Percentiles rank a stretch among this genome's conserved stretches.
Evolutionary conservation across 2,113 vertebrate species (phyloP).

Genomic region (Thymallus thymallus): DNA sequence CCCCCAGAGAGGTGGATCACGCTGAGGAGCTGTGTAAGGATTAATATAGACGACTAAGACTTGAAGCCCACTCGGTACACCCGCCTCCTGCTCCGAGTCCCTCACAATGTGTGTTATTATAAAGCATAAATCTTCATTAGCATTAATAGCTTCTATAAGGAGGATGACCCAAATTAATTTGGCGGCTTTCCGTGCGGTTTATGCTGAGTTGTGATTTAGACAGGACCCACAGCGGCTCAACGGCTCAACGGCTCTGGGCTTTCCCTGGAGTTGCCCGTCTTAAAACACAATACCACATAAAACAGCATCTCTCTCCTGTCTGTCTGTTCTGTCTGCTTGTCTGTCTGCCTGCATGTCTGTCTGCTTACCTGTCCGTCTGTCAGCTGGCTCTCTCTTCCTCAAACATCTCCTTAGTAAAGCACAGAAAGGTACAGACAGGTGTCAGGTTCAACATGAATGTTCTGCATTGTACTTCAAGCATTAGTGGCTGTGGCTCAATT

Average conservation of each 20-base stretch:
- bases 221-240: slow-evolving; percentile 9
- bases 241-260: background rate
- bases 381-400: too few relatives aligned
- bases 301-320: slow-evolving; percentile 30
- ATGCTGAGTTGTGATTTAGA: slow-evolving; percentile 40
- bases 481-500: too few relatives aligned
- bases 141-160: slow-evolving; percentile 51
- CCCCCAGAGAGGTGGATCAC: too few relatives aligned
- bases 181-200: slow-evolving; percentile 16
- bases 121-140: slow-evolving; percentile 66
- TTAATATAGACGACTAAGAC: slow-evolving; percentile 5
- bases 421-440: too few relatives aligned
- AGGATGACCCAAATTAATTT: slow-evolving; percentile 46
- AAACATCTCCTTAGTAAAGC: too few relatives aligned
- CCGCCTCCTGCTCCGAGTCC: slow-evolving; percentile 24
- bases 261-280: slow-evolving; percentile 5
- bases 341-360: too few relatives aligned
- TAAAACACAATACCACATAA: slow-evolving; percentile 1
- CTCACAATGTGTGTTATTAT: slow-evolving; percentile 47
- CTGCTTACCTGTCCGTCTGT: too few relatives aligned
- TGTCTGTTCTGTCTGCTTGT: background rate
- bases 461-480: too few relatives aligned
- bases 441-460: too few relatives aligned
- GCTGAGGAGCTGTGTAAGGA: background rate
- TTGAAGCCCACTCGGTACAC: slow-evolving; percentile 13